Evolutionary conservation across 2,113 vertebrate species (phyloP).

Genomic region (Hassar affinis): DNA sequence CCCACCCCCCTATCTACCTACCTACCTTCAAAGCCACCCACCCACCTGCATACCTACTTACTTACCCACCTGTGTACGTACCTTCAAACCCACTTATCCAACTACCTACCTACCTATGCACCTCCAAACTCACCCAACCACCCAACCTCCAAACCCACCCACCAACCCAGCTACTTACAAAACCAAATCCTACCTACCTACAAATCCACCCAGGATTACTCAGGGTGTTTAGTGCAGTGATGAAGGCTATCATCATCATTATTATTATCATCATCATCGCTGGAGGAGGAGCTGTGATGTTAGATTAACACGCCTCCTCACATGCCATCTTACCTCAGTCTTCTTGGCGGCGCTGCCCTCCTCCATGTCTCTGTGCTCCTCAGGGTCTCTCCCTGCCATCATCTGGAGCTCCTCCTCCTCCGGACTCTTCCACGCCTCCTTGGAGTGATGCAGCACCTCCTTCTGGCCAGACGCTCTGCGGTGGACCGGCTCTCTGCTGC

Average conservation of each 20-base stretch:
- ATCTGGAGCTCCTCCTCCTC: constrained; percentile 75
- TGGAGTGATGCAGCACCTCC: constrained; percentile 71
- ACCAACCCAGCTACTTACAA: too few relatives aligned
- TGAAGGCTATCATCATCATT: background rate
- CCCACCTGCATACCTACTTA: too few relatives aligned
- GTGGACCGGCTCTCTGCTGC: constrained; percentile 73
- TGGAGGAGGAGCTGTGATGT: background rate
- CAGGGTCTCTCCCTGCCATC: constrained; percentile 64
- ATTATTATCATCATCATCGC: background rate
- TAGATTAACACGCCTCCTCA: background rate
- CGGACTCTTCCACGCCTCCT: constrained; percentile 68
- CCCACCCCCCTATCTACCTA: too few relatives aligned
- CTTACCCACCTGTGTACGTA: too few relatives aligned
- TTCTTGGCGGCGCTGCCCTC: constrained; percentile 89
- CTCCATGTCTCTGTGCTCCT: constrained; percentile 82
- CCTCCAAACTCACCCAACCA: too few relatives aligned
- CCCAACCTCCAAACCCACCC: too few relatives aligned
- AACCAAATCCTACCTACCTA: too few relatives aligned
- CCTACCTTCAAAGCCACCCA: too few relatives aligned
- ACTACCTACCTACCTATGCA: too few relatives aligned
- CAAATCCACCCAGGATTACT: too few relatives aligned
- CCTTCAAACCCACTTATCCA: too few relatives aligned
- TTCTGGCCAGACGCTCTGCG: constrained; percentile 50
- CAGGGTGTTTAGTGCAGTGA: background rate
- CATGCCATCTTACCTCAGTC: constrained; percentile 74